phyloP scores from a whole-genome alignment of 2,113 vertebrate genomes.

The Delphinus delphis region DNA sequence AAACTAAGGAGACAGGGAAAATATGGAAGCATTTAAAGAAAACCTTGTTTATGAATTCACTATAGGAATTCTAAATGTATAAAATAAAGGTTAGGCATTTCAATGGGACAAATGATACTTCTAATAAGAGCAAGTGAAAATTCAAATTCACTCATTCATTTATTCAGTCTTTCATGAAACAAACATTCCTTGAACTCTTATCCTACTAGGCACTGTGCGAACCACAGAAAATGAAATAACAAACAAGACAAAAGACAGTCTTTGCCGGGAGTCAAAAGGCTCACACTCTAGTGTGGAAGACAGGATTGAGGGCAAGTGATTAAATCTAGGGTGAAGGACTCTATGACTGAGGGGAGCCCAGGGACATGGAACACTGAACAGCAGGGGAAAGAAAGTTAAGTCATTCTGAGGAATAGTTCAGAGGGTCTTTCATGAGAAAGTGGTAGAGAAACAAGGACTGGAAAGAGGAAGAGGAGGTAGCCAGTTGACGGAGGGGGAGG shows the following conservation, averaged over 20 bases:
- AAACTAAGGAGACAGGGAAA: conserved; percentile 15
- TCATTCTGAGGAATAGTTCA: not conserved
- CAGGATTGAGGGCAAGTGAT: not conserved
- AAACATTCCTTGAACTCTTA: not conserved
- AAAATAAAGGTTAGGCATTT: not conserved
- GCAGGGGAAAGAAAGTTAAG: not conserved
- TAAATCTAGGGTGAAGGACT: not conserved
- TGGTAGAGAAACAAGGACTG: not conserved
- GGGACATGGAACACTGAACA: not conserved
- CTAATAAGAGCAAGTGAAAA: not conserved
- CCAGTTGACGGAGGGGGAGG: not conserved
- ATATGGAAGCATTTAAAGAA: conserved; percentile 36
- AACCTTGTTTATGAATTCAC: conserved; percentile 18
- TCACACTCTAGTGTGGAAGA: not conserved
- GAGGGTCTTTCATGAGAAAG: not conserved
- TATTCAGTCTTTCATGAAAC: not conserved
- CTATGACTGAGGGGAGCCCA: not conserved
- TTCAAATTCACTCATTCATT: not conserved
- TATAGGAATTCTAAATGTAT: not conserved
- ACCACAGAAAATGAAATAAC: not conserved
- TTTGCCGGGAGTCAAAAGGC: not conserved
- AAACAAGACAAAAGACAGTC: not conserved
- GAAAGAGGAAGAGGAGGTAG: not conserved
- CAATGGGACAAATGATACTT: not conserved
- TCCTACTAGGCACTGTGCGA: not conserved